A percentile compares a stretch with the other conserved stretches of the same genome.
Evolutionary conservation across 2,888 invertebrate genomes (phyloP).

Genomic region (Drosophila phalerata): DNA sequence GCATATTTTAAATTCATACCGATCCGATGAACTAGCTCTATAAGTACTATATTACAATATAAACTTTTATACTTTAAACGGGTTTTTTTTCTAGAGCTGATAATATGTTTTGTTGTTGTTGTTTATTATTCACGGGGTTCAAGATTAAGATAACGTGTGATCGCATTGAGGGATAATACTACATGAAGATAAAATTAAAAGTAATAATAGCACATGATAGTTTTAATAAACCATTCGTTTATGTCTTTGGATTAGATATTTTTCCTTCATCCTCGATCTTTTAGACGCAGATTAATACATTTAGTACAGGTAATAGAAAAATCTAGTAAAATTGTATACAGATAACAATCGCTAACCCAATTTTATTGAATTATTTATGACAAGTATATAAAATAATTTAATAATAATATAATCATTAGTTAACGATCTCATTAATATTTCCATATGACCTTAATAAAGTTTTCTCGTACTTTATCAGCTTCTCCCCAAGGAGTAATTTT

Average conservation of each 20-base stretch:
- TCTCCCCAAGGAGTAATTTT: neutral
- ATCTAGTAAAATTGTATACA: no score
- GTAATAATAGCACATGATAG: neutral
- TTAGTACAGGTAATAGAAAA: neutral
- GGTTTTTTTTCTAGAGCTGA: slow-evolving; percentile 26
- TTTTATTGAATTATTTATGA: no score
- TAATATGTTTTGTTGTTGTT: slow-evolving; percentile 24
- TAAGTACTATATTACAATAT: neutral
- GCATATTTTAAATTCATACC: slow-evolving; percentile 9
- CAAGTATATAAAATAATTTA: no score
- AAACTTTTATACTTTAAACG: slow-evolving; percentile 13
- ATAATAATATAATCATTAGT: no score
- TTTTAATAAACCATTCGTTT: neutral
- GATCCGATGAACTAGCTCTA: slow-evolving; percentile 3
- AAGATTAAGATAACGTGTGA: neutral
- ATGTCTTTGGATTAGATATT: neutral
- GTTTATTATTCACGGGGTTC: slow-evolving; percentile 4
- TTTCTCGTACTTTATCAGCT: neutral
- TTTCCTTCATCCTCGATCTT: neutral
- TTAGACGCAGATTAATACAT: neutral
- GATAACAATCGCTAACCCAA: no score
- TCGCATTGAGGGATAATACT: neutral
- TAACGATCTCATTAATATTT: neutral
- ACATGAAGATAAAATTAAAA: neutral
- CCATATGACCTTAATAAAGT: neutral